phyloP scores from a whole-genome alignment of 2,888 invertebrate genomes.

The Caenorhabditis afra region DNA sequence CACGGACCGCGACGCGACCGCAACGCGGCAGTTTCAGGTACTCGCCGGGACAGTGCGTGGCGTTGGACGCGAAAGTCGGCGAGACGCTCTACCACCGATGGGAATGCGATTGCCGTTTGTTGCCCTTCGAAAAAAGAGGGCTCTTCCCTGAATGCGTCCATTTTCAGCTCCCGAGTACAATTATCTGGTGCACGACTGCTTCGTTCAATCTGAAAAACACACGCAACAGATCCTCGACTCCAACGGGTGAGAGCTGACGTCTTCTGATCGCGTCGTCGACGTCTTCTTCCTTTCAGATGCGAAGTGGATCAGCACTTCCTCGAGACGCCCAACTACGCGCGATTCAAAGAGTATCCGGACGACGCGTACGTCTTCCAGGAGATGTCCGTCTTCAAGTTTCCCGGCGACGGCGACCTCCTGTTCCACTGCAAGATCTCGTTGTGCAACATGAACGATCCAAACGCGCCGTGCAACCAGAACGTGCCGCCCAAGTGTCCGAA shows the following conservation, averaged over 20 bases:
- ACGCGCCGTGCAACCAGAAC: constrained; percentile 58
- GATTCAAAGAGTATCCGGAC: constrained; percentile 55
- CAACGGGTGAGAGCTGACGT: constrained; percentile 66
- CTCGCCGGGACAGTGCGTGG: constrained; percentile 76
- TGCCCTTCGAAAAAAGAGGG: background rate
- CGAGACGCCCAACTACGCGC: constrained; percentile 77
- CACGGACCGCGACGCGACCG: background rate
- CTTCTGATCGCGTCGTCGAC: too few relatives aligned
- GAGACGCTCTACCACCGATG: constrained; percentile 79
- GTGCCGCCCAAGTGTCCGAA: constrained; percentile 68
- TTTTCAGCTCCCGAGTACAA: constrained; percentile 75
- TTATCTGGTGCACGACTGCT: constrained; percentile 79
- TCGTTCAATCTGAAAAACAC: constrained; percentile 72
- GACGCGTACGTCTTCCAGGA: constrained; percentile 71
- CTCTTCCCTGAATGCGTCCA: background rate
- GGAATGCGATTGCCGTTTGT: constrained; percentile 76
- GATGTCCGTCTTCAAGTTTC: constrained; percentile 79
- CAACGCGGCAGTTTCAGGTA: constrained; percentile 41
- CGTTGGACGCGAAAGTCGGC: constrained; percentile 79
- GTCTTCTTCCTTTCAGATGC: constrained; percentile 64
- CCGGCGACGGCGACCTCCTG: constrained; percentile 74
- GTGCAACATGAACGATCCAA: constrained; percentile 75
- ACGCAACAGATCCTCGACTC: constrained; percentile 74
- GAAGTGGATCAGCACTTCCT: constrained; percentile 77
- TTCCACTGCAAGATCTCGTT: constrained; percentile 78